These are phyloP conservation scores for Hydrotaea cyrtoneurina DNA, from an alignment of 2,888 invertebrate species.

Conservation along the genomic window DNA sequence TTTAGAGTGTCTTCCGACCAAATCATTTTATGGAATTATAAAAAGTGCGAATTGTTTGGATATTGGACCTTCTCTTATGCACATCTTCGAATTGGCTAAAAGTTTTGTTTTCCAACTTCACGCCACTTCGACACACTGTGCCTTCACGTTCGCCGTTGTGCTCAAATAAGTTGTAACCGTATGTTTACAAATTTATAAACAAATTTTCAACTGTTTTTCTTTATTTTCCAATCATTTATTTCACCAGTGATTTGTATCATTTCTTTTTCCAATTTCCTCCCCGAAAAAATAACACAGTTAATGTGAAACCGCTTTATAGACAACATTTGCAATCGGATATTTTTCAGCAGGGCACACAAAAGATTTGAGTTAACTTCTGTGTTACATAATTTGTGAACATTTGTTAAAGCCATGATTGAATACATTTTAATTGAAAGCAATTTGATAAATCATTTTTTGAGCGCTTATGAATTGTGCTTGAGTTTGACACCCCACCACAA, in stretches of 20 bases:
- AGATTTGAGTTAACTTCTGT: not conserved
- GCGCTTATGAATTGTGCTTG: not conserved
- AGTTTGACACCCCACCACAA: not conserved
- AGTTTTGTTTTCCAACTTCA: too few species aligned
- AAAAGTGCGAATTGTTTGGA: too few species aligned
- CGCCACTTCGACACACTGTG: not conserved
- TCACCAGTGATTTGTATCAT: conserved; percentile 13
- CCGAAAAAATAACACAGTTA: conserved; percentile 16
- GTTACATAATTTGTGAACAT: conserved; percentile 38
- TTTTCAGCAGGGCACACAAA: not conserved
- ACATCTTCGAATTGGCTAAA: too few species aligned
- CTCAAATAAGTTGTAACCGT: conserved; percentile 9
- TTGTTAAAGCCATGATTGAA: conserved; percentile 61
- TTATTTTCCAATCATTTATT: not conserved
- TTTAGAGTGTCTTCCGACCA: too few species aligned
- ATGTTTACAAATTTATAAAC: conserved; percentile 43
- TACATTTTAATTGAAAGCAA: conserved; percentile 48
- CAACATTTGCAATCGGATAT: not conserved
- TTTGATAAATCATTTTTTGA: not conserved
- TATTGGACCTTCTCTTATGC: too few species aligned
- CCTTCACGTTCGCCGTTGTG: not conserved
- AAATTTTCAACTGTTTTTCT: conserved; percentile 18
- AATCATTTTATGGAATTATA: too few species aligned
- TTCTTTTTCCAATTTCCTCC: not conserved
- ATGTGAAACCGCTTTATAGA: conserved; percentile 10